Base-by-base conservation (phyloP, 1,140 invertebrate genomes). In the Papilio polytes region DNA sequence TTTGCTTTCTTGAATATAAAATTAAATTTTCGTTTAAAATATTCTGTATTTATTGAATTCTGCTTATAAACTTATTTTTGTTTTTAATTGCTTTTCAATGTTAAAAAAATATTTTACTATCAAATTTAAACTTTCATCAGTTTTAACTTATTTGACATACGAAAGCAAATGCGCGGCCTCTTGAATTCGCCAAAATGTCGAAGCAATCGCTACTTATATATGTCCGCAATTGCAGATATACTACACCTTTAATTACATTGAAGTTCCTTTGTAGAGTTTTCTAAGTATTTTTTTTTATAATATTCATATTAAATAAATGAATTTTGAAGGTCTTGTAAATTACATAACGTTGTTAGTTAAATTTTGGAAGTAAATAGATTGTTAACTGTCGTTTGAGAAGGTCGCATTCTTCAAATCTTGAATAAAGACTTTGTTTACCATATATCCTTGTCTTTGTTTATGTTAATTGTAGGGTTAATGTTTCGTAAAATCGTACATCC, bases 401-500 rank as follows among this genome's bases (percentile, higher is more conserved):
- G 59, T 63, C 59, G 59, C 59, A 63, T 63, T 63, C 22, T 63
- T 63, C 20, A 63, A 63, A 63, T 63, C 26, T 26, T 56, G 20
- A 56, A 8, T 56, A 18, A 56, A 8, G 53, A 56, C n/a, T n/a
- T 56, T 56, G 53, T 18, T 56, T n/a, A 56, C 20, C n/a, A 56
- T 18, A 56, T 56, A 56, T 20, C 18, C 15, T 56, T 26, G 20
- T 12, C 20, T 63, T 63, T 63, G 8, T 63, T 63, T 22, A 63
- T 63, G 12, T 8, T 63, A 63, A 63, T 59, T 59, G 8, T 22
- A 59, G 13, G 53, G 0, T 59, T 59, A 59, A 59, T 22, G 56
- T 22, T 22, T 8, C 20, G 56, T 59, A 53, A 53, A 53, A 18
- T 48, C 3, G 13, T 48, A 53, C 15, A 53, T 53, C 51, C 51